Conservation (phyloP, 2,888 invertebrate genomes). For the Phalera bucephala region DNA sequence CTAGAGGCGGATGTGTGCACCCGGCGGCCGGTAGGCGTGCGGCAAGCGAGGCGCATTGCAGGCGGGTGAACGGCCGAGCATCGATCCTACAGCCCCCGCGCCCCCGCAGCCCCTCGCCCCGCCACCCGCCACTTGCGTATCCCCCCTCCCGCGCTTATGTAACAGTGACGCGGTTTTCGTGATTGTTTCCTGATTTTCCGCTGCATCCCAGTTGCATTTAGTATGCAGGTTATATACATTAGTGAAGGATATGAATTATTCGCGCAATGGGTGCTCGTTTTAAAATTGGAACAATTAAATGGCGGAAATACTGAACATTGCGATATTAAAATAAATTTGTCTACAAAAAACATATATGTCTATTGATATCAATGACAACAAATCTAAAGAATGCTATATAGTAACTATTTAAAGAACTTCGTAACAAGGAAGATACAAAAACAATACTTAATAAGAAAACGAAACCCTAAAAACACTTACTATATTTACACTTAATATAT, state of each 20-base stretch:
- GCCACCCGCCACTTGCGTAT: constrained; percentile 60
- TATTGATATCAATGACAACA: too few relatives aligned
- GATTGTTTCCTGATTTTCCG: constrained; percentile 60
- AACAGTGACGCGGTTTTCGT: constrained; percentile 67
- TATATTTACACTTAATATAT: too few relatives aligned
- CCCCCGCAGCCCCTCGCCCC: constrained; percentile 25
- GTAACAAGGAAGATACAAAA: too few relatives aligned
- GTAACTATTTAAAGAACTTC: too few relatives aligned
- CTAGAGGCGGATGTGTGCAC: constrained; percentile 47
- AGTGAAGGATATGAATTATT: background rate
- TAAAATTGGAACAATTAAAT: background rate
- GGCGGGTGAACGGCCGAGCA: constrained; percentile 81
- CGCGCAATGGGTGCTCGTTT: background rate
- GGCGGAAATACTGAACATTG: too few relatives aligned
- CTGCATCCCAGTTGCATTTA: constrained; percentile 35
- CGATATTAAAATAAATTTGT: too few relatives aligned
- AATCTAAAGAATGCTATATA: too few relatives aligned
- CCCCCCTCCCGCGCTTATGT: constrained; percentile 67
- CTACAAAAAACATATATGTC: too few relatives aligned
- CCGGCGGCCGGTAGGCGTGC: constrained; percentile 29
- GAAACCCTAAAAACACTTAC: too few relatives aligned
- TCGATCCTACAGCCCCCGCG: constrained; percentile 60
- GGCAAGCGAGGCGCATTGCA: constrained; percentile 73
- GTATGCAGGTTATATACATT: constrained; percentile 1
- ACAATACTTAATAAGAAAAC: too few relatives aligned